Evolutionary conservation across 1,140 invertebrate genomes (phyloP).

Genomic region (Trichogramma pretiosum): DNA sequence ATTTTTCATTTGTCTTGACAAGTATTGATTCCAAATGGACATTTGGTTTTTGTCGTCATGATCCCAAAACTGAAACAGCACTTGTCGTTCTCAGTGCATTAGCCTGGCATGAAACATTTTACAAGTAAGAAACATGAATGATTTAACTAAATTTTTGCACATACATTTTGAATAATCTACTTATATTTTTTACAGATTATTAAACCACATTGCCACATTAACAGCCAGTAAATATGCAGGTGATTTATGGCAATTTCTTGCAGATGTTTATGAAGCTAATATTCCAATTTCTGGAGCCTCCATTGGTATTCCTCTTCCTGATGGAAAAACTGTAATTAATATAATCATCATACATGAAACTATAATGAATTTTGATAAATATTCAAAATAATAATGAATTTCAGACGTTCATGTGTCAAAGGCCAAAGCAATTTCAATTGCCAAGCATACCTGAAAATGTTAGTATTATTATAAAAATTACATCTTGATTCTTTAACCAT

Average conservation of each 20-base stretch:
- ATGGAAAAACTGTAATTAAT: conserved; percentile 34
- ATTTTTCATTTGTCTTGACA: conserved; percentile 90
- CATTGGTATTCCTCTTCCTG: conserved; percentile 36
- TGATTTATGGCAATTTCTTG: conserved; percentile 55
- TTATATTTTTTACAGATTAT: conserved; percentile 36
- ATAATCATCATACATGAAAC: no score
- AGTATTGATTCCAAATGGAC: conserved; percentile 90
- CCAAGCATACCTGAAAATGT: conserved; percentile 93
- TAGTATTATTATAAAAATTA: conserved; percentile 43
- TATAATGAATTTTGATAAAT: conserved; percentile 6
- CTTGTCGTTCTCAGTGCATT: conserved; percentile 75
- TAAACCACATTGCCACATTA: conserved; percentile 54
- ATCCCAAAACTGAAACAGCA: conserved; percentile 69
- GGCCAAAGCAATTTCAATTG: conserved; percentile 69
- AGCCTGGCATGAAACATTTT: conserved; percentile 94
- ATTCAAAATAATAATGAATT: conserved; percentile 14
- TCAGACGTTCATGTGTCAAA: conserved; percentile 66
- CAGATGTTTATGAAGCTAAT: conserved; percentile 54
- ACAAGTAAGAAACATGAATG: conserved; percentile 56
- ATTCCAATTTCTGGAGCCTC: conserved; percentile 46
- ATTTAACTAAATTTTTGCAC: conserved; percentile 5
- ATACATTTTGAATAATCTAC: conserved; percentile 6
- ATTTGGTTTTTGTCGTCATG: conserved; percentile 90
- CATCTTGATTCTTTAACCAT: no score
- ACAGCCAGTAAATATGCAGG: conserved; percentile 44